phyloP scores from a whole-genome alignment of 2,888 invertebrate genomes.

The Mesoligia furuncula region DNA sequence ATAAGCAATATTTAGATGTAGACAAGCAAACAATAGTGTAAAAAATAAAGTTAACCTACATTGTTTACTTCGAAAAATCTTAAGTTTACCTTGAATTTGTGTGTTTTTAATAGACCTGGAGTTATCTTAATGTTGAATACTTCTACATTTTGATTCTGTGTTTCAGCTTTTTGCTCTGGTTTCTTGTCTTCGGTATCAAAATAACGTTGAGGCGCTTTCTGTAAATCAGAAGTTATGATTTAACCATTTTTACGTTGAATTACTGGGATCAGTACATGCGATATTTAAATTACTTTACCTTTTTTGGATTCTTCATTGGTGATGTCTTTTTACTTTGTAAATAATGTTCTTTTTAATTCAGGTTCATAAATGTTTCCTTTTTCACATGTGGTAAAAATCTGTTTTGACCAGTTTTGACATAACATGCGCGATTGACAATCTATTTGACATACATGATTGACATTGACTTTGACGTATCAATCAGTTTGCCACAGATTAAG shows the following conservation, averaged over 20 bases:
- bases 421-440: constrained; percentile 6
- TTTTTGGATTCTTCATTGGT: constrained; percentile 67
- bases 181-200: constrained; percentile 72
- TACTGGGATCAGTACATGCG: neutral
- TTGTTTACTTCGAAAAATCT: constrained; percentile 24
- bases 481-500: neutral
- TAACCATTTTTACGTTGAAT: neutral
- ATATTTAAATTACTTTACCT: constrained; percentile 53
- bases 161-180: constrained; percentile 44
- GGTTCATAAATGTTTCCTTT: neutral
- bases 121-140: constrained; percentile 83
- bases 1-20: neutral
- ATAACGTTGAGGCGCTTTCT: constrained; percentile 77
- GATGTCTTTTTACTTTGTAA: neutral
- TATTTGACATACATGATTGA: constrained; percentile 5
- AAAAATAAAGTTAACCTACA: constrained; percentile 24
- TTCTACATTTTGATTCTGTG: constrained; percentile 71
- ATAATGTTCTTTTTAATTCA: constrained; percentile 13
- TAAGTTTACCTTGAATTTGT: constrained; percentile 75
- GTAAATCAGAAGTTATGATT: constrained; percentile 49
- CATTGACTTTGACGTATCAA: constrained; percentile 2
- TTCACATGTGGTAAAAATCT: constrained; percentile 29
- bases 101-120: constrained; percentile 72
- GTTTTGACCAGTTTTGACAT: constrained; percentile 16
- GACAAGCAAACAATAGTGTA: neutral